Conservation (phyloP, 2,113 vertebrate species). For the Sebastes fasciatus region DNA sequence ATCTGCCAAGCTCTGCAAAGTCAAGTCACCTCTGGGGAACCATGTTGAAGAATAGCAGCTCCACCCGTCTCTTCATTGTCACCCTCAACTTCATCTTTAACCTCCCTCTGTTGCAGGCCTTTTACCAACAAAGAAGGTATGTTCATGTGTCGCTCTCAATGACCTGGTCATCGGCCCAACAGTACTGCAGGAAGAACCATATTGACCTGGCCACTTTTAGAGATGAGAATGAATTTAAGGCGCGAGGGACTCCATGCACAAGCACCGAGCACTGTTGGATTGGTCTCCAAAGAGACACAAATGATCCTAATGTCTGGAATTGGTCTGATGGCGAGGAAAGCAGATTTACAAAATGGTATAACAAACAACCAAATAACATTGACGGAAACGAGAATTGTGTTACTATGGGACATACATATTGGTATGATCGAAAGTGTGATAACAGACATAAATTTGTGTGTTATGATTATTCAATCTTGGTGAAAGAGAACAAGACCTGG, state of each 20-base stretch:
- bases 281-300: conserved; percentile 10
- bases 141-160: fast-evolving
- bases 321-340: conserved; percentile 6
- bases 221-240: not conserved
- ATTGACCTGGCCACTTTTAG: conserved; percentile 11
- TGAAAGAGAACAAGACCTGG: conserved; percentile 44
- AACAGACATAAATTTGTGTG: not conserved
- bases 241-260: not conserved
- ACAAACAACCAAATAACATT: not conserved
- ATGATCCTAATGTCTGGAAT: not conserved
- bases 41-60: conserved; percentile 3
- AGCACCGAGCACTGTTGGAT: not conserved
- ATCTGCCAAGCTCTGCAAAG: not conserved
- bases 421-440: not conserved
- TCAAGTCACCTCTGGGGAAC: not conserved
- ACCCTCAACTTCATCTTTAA: conserved; percentile 26
- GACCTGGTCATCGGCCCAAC: conserved; percentile 2
- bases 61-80: not conserved
- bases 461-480: conserved; percentile 22
- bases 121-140: not conserved
- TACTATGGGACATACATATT: fast-evolving
- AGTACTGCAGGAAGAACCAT: not conserved
- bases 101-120: not conserved
- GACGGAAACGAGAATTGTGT: not conserved
- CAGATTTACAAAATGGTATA: fast-evolving